phyloP scores from a whole-genome alignment of 2,888 invertebrate genomes.

The Elegia similella region DNA sequence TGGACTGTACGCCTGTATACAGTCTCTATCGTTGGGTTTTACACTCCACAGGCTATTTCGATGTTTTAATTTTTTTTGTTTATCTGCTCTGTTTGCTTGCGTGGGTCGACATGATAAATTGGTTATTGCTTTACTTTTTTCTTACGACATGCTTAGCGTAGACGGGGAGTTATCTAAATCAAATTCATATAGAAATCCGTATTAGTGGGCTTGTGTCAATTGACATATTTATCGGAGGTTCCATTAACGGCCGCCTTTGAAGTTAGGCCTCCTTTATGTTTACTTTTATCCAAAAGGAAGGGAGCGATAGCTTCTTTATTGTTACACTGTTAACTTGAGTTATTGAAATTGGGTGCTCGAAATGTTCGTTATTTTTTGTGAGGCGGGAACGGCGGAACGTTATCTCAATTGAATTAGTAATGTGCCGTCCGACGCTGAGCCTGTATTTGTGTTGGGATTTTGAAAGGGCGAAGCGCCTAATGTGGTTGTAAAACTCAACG shows the following conservation, averaged over 20 bases:
- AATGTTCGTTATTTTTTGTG: conserved; percentile 24
- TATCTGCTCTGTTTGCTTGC: conserved; percentile 70
- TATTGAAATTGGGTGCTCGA: conserved; percentile 26
- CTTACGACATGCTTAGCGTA: conserved; percentile 66
- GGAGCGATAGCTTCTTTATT: conserved; percentile 53
- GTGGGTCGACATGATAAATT: conserved; percentile 77
- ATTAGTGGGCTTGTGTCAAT: conserved; percentile 42
- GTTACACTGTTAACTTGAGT: conserved; percentile 34
- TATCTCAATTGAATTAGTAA: conserved; percentile 29
- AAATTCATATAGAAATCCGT: conserved; percentile 53
- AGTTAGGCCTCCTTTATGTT: conserved; percentile 51
- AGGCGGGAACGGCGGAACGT: conserved; percentile 4
- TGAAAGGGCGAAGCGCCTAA: conserved; percentile 51
- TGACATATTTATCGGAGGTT: conserved; percentile 38
- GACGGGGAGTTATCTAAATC: conserved; percentile 62
- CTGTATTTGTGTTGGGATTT: conserved; percentile 56
- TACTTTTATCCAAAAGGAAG: conserved; percentile 59
- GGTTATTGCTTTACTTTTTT: conserved; percentile 68
- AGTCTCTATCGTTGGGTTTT: conserved; percentile 79
- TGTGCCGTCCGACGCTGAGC: conserved; percentile 42
- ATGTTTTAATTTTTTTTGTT: conserved; percentile 62
- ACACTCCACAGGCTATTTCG: conserved; percentile 69
- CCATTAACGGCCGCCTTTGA: conserved; percentile 36
- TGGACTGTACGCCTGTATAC: conserved; percentile 64
- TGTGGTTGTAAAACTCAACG: conserved; percentile 77